Evolutionary conservation across 2,797 vertebrate genomes (phyloP).

Genomic region (Pelochelys cantorii): DNA sequence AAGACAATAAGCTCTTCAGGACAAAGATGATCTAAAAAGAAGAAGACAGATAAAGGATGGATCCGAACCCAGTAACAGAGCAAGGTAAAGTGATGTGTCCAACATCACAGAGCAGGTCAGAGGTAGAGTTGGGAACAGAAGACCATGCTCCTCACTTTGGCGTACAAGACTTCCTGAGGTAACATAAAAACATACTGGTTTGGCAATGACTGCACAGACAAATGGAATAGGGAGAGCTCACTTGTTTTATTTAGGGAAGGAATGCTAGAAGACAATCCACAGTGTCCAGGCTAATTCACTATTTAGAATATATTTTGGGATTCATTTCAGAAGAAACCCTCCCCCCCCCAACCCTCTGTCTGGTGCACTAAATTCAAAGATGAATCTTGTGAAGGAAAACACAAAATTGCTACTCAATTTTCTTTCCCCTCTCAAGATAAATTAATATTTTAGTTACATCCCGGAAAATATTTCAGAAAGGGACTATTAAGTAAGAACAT

Average conservation of each 20-base stretch:
- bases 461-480: neutral
- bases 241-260: neutral
- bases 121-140: too few species aligned
- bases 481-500: neutral
- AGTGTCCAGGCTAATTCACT: too few species aligned
- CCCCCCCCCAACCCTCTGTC: neutral
- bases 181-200: neutral
- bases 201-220: neutral
- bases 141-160: rapidly evolving
- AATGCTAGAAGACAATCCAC: neutral
- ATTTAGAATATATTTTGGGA: too few species aligned
- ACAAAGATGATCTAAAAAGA: too few species aligned
- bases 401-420: neutral
- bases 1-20: too few species aligned
- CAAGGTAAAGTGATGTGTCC: neutral
- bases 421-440: neutral
- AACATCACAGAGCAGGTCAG: neutral
- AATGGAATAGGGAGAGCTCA: neutral
- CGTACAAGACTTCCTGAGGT: neutral
- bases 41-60: too few species aligned
- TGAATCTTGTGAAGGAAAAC: neutral
- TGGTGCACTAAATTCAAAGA: too few species aligned
- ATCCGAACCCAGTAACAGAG: too few species aligned
- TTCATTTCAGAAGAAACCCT: too few species aligned
- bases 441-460: neutral